Percentiles rank a stretch among this genome's conserved stretches.
Evolutionary conservation across 2,113 vertebrate species (phyloP).

Genomic region (Callaeas wilsoni): DNA sequence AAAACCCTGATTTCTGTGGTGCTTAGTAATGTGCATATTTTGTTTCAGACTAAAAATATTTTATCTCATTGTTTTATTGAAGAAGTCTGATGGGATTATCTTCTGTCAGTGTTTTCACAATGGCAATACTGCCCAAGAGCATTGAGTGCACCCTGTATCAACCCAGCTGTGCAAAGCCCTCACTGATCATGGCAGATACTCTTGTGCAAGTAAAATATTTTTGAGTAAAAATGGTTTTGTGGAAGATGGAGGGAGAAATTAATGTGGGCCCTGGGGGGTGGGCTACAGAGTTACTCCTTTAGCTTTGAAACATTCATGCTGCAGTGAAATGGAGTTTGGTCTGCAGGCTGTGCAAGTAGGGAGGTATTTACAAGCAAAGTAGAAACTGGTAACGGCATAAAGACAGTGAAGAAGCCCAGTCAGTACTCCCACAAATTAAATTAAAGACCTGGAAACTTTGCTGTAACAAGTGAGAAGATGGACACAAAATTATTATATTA

Average conservation of each 20-base stretch:
- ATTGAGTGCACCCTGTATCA: background rate
- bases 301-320: background rate
- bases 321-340: background rate
- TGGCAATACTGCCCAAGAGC: background rate
- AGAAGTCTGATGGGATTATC: background rate
- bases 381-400: background rate
- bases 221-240: background rate
- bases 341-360: background rate
- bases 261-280: accelerated
- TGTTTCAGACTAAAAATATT: background rate
- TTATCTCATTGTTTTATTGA: background rate
- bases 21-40: background rate
- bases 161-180: background rate
- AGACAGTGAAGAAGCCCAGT: background rate
- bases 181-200: background rate
- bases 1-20: background rate
- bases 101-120: background rate
- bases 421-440: conserved; percentile 19
- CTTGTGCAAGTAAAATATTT: background rate
- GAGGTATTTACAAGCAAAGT: background rate
- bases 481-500: background rate
- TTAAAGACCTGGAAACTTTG: background rate
- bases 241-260: background rate
- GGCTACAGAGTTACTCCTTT: background rate
- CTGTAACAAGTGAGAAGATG: background rate